Evolutionary conservation across 2,113 vertebrate species (phyloP).

Genomic region (Lepisosteus osseus): DNA sequence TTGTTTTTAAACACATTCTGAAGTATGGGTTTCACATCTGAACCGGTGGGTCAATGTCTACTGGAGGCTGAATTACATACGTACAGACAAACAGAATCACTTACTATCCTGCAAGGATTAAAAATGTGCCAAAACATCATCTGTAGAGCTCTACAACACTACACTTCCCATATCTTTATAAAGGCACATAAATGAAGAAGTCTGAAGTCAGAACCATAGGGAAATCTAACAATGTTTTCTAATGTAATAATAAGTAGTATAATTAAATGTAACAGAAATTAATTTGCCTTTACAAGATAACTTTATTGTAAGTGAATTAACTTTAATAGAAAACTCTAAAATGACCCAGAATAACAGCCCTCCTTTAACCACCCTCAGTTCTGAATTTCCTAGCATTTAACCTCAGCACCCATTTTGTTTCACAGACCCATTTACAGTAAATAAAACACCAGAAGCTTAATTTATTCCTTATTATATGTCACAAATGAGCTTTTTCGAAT

Average conservation of each 20-base stretch:
- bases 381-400: constrained; percentile 4
- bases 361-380: background rate
- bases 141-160: too few species aligned
- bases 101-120: too few species aligned
- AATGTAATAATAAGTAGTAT: constrained; percentile 4
- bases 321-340: constrained; percentile 4
- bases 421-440: constrained; percentile 13
- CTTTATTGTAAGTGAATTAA: constrained; percentile 15
- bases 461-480: constrained; percentile 26
- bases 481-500: too few species aligned
- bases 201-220: background rate
- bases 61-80: too few species aligned
- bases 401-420: constrained; percentile 16
- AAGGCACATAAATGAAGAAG: background rate
- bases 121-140: too few species aligned
- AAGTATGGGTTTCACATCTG: too few species aligned
- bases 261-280: constrained; percentile 24
- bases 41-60: too few species aligned
- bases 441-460: constrained; percentile 14
- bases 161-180: too few species aligned
- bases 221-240: constrained; percentile 7
- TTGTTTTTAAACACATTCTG: too few species aligned
- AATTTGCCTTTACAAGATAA: constrained; percentile 18
- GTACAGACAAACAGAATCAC: too few species aligned
- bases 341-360: background rate